These are phyloP conservation scores for Glyphotaelius pellucidus DNA, from an alignment of 2,888 invertebrate species.

Conservation along the genomic window DNA sequence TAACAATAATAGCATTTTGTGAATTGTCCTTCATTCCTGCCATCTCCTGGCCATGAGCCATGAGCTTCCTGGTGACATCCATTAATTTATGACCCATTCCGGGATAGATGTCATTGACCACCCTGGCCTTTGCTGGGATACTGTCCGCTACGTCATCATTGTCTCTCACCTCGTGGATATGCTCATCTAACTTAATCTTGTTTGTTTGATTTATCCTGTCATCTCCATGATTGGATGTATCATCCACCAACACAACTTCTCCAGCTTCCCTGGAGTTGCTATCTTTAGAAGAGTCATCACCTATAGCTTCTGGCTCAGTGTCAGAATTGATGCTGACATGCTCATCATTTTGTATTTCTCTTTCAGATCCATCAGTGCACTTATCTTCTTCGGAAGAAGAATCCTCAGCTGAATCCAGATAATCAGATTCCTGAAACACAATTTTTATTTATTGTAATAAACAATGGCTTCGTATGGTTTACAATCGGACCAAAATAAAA, in stretches of 20 bases:
- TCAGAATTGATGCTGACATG: slow-evolving; percentile 74
- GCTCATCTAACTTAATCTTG: slow-evolving; percentile 69
- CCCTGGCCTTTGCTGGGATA: slow-evolving; percentile 66
- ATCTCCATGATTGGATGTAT: slow-evolving; percentile 68
- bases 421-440: slow-evolving; percentile 47
- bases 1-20: slow-evolving; percentile 79
- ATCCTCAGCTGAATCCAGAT: slow-evolving; percentile 69
- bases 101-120: slow-evolving; percentile 67
- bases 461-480: too few relatives aligned
- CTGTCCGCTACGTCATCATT: slow-evolving; percentile 75
- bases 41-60: slow-evolving; percentile 78
- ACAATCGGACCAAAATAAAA: too few relatives aligned
- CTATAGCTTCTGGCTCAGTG: slow-evolving; percentile 70
- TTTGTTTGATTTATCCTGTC: slow-evolving; percentile 65
- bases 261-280: slow-evolving; percentile 67
- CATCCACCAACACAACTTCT: slow-evolving; percentile 70
- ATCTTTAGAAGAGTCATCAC: slow-evolving; percentile 69
- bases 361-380: slow-evolving; percentile 68
- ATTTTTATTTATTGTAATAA: not conserved
- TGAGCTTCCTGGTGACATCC: slow-evolving; percentile 75
- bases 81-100: slow-evolving; percentile 70
- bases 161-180: slow-evolving; percentile 74
- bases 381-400: slow-evolving; percentile 68
- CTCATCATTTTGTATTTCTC: slow-evolving; percentile 68
- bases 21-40: not conserved